A percentile compares a stretch with the other conserved stretches of the same genome.
phyloP scores from a whole-genome alignment of 2,797 vertebrate genomes.

The Brachyrhaphis roseni region DNA sequence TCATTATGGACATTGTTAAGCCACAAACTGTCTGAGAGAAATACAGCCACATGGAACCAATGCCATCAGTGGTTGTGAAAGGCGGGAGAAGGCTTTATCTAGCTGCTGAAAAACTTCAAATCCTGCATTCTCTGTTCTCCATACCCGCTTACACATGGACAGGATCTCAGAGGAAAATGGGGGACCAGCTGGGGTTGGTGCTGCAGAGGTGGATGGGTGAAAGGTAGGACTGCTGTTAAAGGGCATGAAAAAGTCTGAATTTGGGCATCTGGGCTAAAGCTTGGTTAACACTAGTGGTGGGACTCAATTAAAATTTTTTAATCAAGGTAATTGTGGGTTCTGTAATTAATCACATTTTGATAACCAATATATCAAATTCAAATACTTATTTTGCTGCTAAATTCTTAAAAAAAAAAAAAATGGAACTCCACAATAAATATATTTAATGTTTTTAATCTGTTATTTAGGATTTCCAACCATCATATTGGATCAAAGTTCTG shows the following conservation, averaged over 20 bases:
- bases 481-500: too few relatives aligned
- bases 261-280: too few relatives aligned
- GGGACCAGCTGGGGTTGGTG: too few relatives aligned
- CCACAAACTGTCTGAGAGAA: slow-evolving; percentile 32
- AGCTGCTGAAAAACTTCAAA: background rate
- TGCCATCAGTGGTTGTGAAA: slow-evolving; percentile 9
- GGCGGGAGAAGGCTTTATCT: background rate
- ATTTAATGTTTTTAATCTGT: background rate
- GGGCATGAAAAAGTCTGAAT: too few relatives aligned
- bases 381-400: background rate
- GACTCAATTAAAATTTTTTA: too few relatives aligned
- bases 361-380: background rate
- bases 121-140: too few relatives aligned
- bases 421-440: background rate
- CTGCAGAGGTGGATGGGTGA: background rate
- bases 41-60: slow-evolving; percentile 20
- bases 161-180: background rate
- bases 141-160: background rate
- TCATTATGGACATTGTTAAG: slow-evolving; percentile 41
- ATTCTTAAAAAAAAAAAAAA: background rate
- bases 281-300: too few relatives aligned
- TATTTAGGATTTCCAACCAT: too few relatives aligned
- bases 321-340: background rate
- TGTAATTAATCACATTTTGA: background rate
- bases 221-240: background rate